A percentile compares a stretch with the other conserved stretches of the same genome.
phyloP scores from a whole-genome alignment of 2,113 vertebrate species.

The Fulica atra region DNA sequence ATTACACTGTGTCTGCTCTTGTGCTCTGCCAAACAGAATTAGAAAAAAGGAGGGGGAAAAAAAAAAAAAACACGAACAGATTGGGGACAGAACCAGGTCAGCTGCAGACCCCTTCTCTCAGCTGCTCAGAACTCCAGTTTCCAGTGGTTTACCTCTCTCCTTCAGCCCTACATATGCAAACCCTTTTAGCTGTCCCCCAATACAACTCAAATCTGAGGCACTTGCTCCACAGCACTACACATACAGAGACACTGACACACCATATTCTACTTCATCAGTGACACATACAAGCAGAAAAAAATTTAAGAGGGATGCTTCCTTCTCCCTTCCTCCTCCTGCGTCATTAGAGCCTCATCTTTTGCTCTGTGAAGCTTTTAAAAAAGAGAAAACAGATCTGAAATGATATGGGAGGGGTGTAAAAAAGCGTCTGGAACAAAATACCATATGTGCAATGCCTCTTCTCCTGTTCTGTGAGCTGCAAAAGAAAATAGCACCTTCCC shows the following conservation, averaged over 20 bases:
- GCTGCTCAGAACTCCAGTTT: background rate
- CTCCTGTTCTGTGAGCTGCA: background rate
- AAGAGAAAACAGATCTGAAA: constrained; percentile 15
- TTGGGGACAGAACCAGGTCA: background rate
- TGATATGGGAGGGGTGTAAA: background rate
- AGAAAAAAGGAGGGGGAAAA: background rate
- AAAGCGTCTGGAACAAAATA: background rate
- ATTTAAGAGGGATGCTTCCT: background rate
- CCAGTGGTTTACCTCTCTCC: background rate
- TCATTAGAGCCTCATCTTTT: background rate
- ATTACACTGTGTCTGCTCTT: background rate
- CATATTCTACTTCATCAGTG: background rate
- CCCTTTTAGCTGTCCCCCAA: background rate
- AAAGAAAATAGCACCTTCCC: constrained; percentile 34
- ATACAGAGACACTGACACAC: background rate
- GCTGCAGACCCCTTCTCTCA: background rate
- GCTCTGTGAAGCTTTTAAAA: background rate
- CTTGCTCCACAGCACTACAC: background rate
- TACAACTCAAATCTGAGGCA: background rate
- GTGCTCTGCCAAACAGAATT: background rate
- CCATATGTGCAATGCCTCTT: background rate
- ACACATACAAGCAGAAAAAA: background rate
- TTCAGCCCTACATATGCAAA: background rate
- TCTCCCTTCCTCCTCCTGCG: background rate
- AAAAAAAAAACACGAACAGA: background rate